These are phyloP conservation scores for Adelognathus sp. DNA, from an alignment of 2,888 invertebrate genomes.

Conservation along the genomic window DNA sequence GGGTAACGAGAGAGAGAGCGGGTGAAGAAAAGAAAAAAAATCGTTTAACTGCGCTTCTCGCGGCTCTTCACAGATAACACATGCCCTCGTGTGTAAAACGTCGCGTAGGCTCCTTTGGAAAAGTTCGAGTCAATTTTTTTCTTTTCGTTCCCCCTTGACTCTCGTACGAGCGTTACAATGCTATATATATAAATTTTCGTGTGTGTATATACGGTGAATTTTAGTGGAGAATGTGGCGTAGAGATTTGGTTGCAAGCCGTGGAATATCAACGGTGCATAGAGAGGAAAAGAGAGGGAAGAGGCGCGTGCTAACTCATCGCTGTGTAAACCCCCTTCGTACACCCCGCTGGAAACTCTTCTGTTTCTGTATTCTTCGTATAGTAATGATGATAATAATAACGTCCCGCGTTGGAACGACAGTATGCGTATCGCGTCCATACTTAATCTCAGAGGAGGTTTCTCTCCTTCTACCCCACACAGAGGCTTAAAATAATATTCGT, in stretches of 20 bases:
- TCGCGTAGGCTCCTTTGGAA: slow-evolving; percentile 20
- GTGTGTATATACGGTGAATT: not conserved
- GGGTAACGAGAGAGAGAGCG: slow-evolving; percentile 32
- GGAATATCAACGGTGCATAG: slow-evolving; percentile 53
- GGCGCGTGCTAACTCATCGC: slow-evolving; percentile 42
- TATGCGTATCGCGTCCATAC: slow-evolving; percentile 63
- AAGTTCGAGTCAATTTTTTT: slow-evolving; percentile 23
- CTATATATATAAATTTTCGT: slow-evolving; percentile 54
- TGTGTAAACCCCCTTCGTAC: slow-evolving; percentile 6
- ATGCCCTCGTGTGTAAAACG: slow-evolving; percentile 52
- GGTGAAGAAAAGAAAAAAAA: slow-evolving; percentile 22
- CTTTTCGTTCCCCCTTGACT: slow-evolving; percentile 23
- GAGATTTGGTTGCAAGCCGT: slow-evolving; percentile 56
- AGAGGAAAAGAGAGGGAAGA: not conserved
- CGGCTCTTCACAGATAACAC: slow-evolving; percentile 42
- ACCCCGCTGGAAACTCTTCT: slow-evolving; percentile 12
- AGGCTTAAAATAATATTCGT: slow-evolving; percentile 80
- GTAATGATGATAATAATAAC: slow-evolving; percentile 63
- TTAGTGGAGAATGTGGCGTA: slow-evolving; percentile 47
- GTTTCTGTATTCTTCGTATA: slow-evolving; percentile 46
- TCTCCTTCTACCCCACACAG: slow-evolving; percentile 78
- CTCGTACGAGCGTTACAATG: slow-evolving; percentile 45
- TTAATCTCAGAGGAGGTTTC: slow-evolving; percentile 80
- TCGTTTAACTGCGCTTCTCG: not conserved
- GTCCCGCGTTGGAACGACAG: too few species aligned